Evolutionary conservation across 2,797 vertebrate species (phyloP), one percentile per base, ranked within the genome.

Genomic region (Pelodytes ibericus): DNA sequence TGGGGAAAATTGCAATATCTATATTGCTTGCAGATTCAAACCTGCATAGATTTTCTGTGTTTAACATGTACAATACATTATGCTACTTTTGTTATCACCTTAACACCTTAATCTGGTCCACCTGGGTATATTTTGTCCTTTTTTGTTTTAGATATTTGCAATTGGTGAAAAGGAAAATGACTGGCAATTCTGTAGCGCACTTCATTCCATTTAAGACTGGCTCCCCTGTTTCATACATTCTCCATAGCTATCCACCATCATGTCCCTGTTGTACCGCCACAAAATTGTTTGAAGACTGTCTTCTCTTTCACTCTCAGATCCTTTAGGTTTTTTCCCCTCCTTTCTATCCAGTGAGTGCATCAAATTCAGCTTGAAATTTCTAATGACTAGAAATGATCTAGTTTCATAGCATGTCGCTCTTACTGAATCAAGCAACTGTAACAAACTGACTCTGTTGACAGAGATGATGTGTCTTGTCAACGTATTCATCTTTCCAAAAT

Each of bases 361-460:
- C 77, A 79, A 79, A 79, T 79, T 79, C 71, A 74, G 77, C 77
- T 79, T 79, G 77, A 79, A 79, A 79, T 79, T 79, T 79, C 77
- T 73, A 79, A 79, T 79, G 77, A 74, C 77, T 79, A 73, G 64
- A 79, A 79, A 74, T 74, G 71, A 74, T 79, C 77, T 68, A 79
- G 77, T 79, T 79, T 79, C 77, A 79, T 79, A 79, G 77, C 77
- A 79, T 79, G 77, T 79, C 71, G 77, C 77, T 79, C 62, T 73
- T 79, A 69, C 71, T 74, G 77, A 79, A 73, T 73, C 71, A 69
- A 74, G 77, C 64, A 27, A 68, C 77, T 79, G 77, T 73, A 79
- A 79, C 77, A 74, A 79, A 79, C 77, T 73, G 63, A 73, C 77
- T 79, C 64, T 27, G 77, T 79, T 79, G 77, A 79, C 77, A 79